These are phyloP conservation scores for Vanessa atalanta DNA, from an alignment of 1,140 invertebrate species.

Conservation along the genomic window DNA sequence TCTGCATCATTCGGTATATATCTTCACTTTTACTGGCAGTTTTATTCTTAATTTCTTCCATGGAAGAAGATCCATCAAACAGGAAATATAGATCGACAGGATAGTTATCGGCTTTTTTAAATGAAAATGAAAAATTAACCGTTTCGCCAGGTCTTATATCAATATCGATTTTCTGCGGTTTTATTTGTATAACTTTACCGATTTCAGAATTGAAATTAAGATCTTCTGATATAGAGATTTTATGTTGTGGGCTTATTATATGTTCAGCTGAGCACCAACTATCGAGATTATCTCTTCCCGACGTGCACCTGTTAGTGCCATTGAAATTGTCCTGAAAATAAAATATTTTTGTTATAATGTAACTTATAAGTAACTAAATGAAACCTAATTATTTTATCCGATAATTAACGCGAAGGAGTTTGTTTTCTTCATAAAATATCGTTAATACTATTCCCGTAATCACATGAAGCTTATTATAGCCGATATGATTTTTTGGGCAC, in stretches of 20 bases:
- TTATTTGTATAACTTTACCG: slow-evolving; percentile 59
- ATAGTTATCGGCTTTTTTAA: slow-evolving; percentile 87
- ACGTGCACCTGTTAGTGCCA: slow-evolving; percentile 43
- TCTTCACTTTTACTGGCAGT: slow-evolving; percentile 84
- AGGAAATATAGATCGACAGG: slow-evolving; percentile 95
- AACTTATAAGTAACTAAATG: neutral
- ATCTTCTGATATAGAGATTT: slow-evolving; percentile 7
- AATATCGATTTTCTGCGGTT: slow-evolving; percentile 60
- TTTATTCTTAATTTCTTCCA: slow-evolving; percentile 85
- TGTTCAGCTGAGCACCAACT: slow-evolving; percentile 45
- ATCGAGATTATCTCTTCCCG: slow-evolving; percentile 7
- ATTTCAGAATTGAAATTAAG: slow-evolving; percentile 46
- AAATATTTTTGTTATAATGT: neutral
- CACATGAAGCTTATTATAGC: too few species aligned
- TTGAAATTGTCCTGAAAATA: slow-evolving; percentile 51
- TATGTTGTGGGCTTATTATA: slow-evolving; percentile 41
- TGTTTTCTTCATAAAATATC: too few species aligned
- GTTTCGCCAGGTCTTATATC: slow-evolving; percentile 53
- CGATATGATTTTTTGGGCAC: too few species aligned
- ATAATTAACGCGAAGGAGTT: neutral
- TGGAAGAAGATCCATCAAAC: slow-evolving; percentile 91
- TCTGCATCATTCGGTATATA: slow-evolving; percentile 85
- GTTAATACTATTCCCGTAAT: too few species aligned
- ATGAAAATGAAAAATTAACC: slow-evolving; percentile 62
- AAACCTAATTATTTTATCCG: neutral